phyloP scores from a whole-genome alignment of 2,888 invertebrate species.

The Scotopteryx bipunctaria region DNA sequence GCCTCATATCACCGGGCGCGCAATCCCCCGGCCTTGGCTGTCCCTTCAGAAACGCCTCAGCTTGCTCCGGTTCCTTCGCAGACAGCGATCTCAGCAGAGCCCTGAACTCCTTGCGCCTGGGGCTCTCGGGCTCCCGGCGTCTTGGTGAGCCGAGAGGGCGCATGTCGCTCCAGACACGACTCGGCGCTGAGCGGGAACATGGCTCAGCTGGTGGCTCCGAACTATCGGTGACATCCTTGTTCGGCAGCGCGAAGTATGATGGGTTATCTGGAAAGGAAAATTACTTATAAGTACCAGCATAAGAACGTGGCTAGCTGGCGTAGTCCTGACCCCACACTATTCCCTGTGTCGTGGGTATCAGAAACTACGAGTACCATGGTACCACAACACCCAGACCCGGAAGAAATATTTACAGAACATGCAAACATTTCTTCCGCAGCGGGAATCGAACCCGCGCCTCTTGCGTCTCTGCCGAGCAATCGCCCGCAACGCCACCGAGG shows the following conservation, averaged over 20 bases:
- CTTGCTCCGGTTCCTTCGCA: conserved; percentile 85
- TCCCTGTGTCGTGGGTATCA: no score
- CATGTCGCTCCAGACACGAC: conserved; percentile 82
- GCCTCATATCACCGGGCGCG: conserved; percentile 80
- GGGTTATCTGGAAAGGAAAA: conserved; percentile 87
- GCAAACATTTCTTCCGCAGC: no score
- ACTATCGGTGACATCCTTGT: conserved; percentile 72
- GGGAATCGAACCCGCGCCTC: no score
- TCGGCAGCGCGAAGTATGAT: conserved; percentile 88
- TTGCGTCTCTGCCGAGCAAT: no score
- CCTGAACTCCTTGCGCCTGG: conserved; percentile 80
- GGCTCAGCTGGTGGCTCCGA: conserved; percentile 72
- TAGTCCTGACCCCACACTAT: no score
- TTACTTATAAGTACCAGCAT: no score
- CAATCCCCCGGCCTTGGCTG: conserved; percentile 88
- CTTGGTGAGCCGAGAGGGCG: conserved; percentile 69
- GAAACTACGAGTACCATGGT: no score
- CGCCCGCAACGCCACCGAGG: no score
- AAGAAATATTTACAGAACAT: no score
- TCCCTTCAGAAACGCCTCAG: conserved; percentile 86
- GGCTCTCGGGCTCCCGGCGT: conserved; percentile 70
- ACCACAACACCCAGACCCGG: no score
- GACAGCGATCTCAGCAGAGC: conserved; percentile 86
- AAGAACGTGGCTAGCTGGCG: no score
- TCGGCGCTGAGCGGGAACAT: conserved; percentile 87